Conservation (phyloP, 2,797 vertebrate genomes). For the Rhyacichthys aspro region DNA sequence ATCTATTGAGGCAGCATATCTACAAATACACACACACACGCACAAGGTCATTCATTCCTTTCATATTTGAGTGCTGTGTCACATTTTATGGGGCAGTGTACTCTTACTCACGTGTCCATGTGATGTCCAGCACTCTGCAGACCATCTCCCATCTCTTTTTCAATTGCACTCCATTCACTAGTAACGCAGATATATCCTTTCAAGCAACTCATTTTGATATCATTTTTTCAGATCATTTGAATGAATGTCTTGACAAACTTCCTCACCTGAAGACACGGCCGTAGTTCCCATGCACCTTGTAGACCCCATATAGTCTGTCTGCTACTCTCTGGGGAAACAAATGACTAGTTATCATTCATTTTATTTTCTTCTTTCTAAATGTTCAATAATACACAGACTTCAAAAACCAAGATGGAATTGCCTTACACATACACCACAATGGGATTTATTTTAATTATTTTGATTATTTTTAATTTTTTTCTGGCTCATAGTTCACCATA, state of each 20-base stretch:
- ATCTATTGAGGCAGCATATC: conserved; percentile 94
- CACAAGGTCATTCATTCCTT: conserved; percentile 2
- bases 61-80: background rate
- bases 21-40: conserved; percentile 50
- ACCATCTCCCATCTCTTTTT: conserved; percentile 98
- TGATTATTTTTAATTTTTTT: too few relatives aligned
- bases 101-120: conserved; percentile 94
- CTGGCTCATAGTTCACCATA: too few relatives aligned
- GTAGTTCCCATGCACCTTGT: conserved; percentile 98
- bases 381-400: too few relatives aligned
- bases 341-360: too few relatives aligned
- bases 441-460: too few relatives aligned
- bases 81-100: background rate
- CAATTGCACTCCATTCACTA: conserved; percentile 99
- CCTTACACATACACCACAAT: too few relatives aligned
- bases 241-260: background rate
- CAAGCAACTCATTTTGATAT: too few relatives aligned
- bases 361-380: too few relatives aligned
- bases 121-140: conserved; percentile 98
- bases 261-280: conserved; percentile 96
- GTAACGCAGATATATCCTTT: background rate
- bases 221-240: too few relatives aligned
- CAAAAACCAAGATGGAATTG: too few relatives aligned
- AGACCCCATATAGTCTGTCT: conserved; percentile 95
- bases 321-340: conserved; percentile 86